Base-by-base conservation (phyloP, 2,888 invertebrate species). In the Luperina testacea region DNA sequence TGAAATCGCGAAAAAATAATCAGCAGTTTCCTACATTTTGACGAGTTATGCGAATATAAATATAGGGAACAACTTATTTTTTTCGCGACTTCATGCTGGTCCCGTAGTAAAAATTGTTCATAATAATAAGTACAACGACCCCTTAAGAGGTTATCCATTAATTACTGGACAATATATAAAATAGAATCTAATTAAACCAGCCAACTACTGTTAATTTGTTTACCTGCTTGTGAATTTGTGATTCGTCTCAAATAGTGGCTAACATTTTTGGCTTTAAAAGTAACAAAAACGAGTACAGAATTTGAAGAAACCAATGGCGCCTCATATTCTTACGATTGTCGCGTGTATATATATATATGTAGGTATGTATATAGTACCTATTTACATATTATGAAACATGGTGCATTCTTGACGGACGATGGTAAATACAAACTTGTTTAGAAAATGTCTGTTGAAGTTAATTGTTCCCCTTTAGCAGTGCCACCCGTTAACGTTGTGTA, bases 371-470 rank as follows among this genome's bases (percentile, higher is more conserved):
- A 45, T 63, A 74, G 32, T 68, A n/a, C n/a, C n/a, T n/a, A 77
- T 79, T 79, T 78, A 69, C 65, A 76, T 71, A 74, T 79, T 75
- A 77, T 79, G 77, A 83, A 80, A 83, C 67, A 24, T 65, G 27
- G 61, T 8, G 42, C 67, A 83, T 80, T 87, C 72, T 77, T 78
- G 63, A 4, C 68, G 67, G 67, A 67, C 80, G 63, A 17, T 45
- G 32, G n/a, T 53, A 72, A 71, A 73, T 75, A 74, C 63, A 83
- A 81, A 87, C 88, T 70, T 87, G 79, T 75, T 85, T 72, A 67
- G 78, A 84, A 78, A 76, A 87, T 72, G n/a, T 77, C 74, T 78
- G 77, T 64, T 74, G 69, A 74, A 79, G 80, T 69, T 81, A 73
- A 75, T 64, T 53, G 38, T 61, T 73, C 78, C 64, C 72, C 61